These are phyloP conservation scores for Oxyteleia sp. DNA, from an alignment of 2,888 invertebrate species.

Conservation along the genomic window DNA sequence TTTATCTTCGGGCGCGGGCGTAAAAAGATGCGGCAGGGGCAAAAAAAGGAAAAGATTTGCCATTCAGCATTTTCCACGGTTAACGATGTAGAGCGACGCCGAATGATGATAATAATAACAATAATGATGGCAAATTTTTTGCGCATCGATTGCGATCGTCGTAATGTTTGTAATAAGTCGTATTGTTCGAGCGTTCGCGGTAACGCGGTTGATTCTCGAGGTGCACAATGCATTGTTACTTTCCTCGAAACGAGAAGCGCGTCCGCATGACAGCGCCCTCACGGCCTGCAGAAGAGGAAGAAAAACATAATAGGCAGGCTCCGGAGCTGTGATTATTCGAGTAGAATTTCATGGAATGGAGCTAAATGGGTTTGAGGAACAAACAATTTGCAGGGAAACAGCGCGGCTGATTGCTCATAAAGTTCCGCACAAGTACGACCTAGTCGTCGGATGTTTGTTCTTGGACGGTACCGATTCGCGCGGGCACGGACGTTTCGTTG, in stretches of 20 bases:
- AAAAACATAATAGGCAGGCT: constrained; percentile 85
- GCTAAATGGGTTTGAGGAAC: constrained; percentile 87
- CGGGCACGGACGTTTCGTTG: constrained; percentile 42
- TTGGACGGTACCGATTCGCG: constrained; percentile 73
- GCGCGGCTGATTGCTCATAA: constrained; percentile 83
- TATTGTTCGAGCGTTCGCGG: constrained; percentile 68
- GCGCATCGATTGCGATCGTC: constrained; percentile 66
- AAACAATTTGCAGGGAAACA: constrained; percentile 85
- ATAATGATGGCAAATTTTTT: constrained; percentile 58
- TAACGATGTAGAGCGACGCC: constrained; percentile 63
- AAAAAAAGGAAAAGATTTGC: constrained; percentile 34
- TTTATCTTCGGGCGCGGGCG: constrained; percentile 32
- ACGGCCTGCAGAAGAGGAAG: too few relatives aligned
- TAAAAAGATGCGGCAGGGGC: background rate
- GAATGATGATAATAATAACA: constrained; percentile 63
- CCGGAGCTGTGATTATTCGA: constrained; percentile 86
- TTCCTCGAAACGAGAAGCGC: too few relatives aligned
- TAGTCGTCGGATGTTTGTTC: constrained; percentile 81
- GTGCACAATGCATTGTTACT: constrained; percentile 59
- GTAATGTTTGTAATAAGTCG: constrained; percentile 68
- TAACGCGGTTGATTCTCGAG: constrained; percentile 59
- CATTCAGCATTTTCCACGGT: constrained; percentile 59
- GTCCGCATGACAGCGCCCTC: too few relatives aligned
- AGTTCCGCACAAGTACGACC: constrained; percentile 80
- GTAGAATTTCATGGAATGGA: constrained; percentile 86